Evolutionary conservation across 2,888 invertebrate genomes (phyloP), one percentile per base, ranked within the genome.

Genomic region (Microplitis deprimator): DNA sequence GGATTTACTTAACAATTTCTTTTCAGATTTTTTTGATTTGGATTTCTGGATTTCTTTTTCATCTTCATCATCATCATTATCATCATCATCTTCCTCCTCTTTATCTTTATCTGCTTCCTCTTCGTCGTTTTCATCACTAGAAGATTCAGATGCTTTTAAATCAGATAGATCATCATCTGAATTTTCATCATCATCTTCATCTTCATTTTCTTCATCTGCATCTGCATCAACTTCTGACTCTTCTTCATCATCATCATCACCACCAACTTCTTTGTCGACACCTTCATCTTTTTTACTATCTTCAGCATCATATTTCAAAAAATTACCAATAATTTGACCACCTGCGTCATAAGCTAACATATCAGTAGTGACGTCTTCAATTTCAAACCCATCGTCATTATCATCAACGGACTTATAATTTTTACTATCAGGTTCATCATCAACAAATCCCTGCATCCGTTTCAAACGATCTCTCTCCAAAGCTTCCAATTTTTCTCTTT

Each of bases 361-460:
- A 78, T 92, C 91, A 73, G 89, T 89, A 3, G 87, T 83, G 77
- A 92, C 93, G 17, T 92, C 90, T 73, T 93, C 93, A 79, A 93
- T 88, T 61, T 92, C 92, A 85, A 95, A 95, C 87, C 95, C 95
- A 89, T 96, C 96, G 83, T 97, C 96, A 76, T 97, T 92, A 88
- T 96, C 97, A 91, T 97, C 97, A 0, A 96, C 97, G 79, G 94
- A 94, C 76, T 93, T 92, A 82, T 97, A 96, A 83, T 93, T 93
- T 6, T 87, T 86, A 77, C 87, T 85, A 41, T 81, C 81, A 7
- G 84, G 82, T 6, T 83, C 77, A 61, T 89, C 86, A 77, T 90
- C 91, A 78, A 91, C 84, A 6, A 91, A 84, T 6, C 94, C 95
- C 80, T 92, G 91, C 97, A 98, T 98, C 85, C 98, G 92, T 77